Base-by-base conservation (phyloP, 2,797 vertebrate species). In the Eulemur rubriventer region DNA sequence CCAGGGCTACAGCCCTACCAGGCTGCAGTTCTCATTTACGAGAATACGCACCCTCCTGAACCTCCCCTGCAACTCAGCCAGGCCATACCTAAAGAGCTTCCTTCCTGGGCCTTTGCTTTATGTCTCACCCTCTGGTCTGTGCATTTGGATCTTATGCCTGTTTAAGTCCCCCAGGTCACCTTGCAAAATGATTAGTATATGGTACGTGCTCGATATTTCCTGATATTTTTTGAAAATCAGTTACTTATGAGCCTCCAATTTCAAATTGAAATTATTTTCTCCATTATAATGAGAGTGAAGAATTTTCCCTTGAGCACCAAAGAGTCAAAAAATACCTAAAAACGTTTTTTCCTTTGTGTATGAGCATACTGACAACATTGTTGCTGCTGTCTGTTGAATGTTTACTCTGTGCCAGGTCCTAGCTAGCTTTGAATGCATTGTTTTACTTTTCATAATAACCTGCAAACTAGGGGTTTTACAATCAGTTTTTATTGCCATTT, bases 161-260 rank as follows among this genome's bases (percentile, higher is more conserved):
- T 61, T 35, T 6, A 46, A 33, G n/a, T 18, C 4, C 55, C 46
- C 59, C 33, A 16, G 1, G 52, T 67, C 65, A 90, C 52, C 30
- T 81, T 93, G 50, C 10, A 85, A 84, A 96, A 96, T 82, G 69
- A 94, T 20, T 35, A 82, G 2, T 76, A 43, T 57, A 69, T n/a
- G 72, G 70, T 33, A 82, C 5, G 65, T 41, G 35, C 1, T 55
- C 16, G 41, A 26, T 46, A 63, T 35, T 89, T 41, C 28, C 35
- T 35, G 11, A 70, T 46, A 41, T 43, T 55, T 94, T 94, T 69
- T 43, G 12, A 85, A 95, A 79, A 57, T 65, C 61, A 41, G 69
- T 61, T 48, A 73, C 16, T n/a, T 65, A 52, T 16, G 67, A 93
- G 28, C 48, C 28, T 20, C 28, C 30, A 48, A 38, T 50, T 97